Base-by-base conservation (phyloP, 2,113 vertebrate species). In the Copsychus sechellarum region DNA sequence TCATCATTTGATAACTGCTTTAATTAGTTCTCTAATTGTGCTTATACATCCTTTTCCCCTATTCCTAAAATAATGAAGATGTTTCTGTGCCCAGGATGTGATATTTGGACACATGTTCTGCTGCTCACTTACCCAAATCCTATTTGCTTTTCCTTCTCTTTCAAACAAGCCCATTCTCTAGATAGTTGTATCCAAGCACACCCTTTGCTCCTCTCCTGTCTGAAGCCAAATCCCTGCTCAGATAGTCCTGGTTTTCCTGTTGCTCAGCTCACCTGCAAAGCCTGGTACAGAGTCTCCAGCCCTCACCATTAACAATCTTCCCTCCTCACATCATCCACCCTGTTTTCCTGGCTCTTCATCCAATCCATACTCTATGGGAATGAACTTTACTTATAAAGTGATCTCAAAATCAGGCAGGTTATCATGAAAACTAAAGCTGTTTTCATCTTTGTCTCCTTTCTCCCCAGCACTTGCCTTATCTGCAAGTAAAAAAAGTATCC, bases 101-200 rank as follows among this genome's bases (percentile, higher is more conserved):
- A 13, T 60, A 45, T 69, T 65, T 51, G 40, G 53, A 81, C 4
- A 33, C 6, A 23, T 0, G 0, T 53, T 87, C 38, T 66, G 23
- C 73, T 83, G 20, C 29, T 70, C 10, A 5, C 34, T 66, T 65
- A 38, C 34, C n/a, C 56, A 31, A n/a, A 54, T 4, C 20, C n/a
- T 36, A 1, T 28, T 81, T 81, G 54, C 33, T 74, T 73, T 81
- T 36, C 36, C 6, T 48, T 54, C 12, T 8, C 23, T 87, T 62
- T 62, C 47, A 84, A 57, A 53, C 31, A 48, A 66, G 9, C n/a
- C 51, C 11, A 11, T 61, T 90, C 56, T 84, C 20, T 25, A 8
- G 51, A 34, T 70, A 36, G 23, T 11, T 40, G 12, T 62, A 21
- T 33, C 22, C 34, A 58, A 69, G 28, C 5, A 2, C 9, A 80